Evolutionary conservation across 2,888 invertebrate genomes (phyloP).

Genomic region (Oxytorus armatus): DNA sequence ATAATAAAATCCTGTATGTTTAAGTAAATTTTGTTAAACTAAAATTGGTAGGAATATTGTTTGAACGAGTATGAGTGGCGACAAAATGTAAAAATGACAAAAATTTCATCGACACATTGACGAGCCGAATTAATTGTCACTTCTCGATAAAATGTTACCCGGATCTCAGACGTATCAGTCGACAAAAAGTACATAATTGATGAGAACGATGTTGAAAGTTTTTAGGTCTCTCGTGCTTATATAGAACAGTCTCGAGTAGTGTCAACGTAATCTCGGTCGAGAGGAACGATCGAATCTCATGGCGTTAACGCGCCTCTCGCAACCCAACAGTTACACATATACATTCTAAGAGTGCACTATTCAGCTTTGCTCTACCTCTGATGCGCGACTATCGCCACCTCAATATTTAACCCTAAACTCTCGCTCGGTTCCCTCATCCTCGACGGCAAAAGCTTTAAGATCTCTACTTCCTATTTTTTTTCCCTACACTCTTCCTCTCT

Average conservation of each 20-base stretch:
- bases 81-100: no score
- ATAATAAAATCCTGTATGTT: no score
- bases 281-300: slow-evolving; percentile 41
- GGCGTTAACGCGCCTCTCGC: slow-evolving; percentile 48
- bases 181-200: slow-evolving; percentile 20
- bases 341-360: background rate
- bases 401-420: slow-evolving; percentile 62
- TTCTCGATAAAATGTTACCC: background rate
- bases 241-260: slow-evolving; percentile 38
- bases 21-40: no score
- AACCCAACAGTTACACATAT: slow-evolving; percentile 12
- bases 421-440: slow-evolving; percentile 36
- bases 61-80: background rate
- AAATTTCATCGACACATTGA: background rate
- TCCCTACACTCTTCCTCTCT: background rate
- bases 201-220: slow-evolving; percentile 8
- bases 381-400: slow-evolving; percentile 46
- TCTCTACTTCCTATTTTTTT: slow-evolving; percentile 35
- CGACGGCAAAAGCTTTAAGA: slow-evolving; percentile 30
- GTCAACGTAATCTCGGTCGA: slow-evolving; percentile 60
- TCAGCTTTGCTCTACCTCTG: slow-evolving; percentile 12
- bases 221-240: background rate
- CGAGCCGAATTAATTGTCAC: background rate
- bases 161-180: background rate
- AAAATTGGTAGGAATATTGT: no score